Evolutionary conservation across 1,140 invertebrate genomes (phyloP).

Genomic region (Bombus ignitus): DNA sequence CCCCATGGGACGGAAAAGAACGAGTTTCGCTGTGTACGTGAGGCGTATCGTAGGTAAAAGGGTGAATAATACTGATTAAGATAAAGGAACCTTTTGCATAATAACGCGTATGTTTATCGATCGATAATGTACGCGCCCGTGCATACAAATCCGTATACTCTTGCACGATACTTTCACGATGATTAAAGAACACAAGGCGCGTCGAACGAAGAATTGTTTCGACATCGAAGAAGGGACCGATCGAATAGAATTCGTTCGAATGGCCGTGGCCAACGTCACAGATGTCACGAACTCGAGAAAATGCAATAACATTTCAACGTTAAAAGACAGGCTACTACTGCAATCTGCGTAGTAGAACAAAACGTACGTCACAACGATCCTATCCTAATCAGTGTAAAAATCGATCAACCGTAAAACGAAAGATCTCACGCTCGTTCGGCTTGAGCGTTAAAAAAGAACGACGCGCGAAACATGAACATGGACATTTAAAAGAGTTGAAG

Average conservation of each 20-base stretch:
- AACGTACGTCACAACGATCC: conserved; percentile 47
- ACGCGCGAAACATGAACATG: conserved; percentile 32
- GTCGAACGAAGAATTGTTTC: conserved; percentile 14
- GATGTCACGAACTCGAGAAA: conserved; percentile 29
- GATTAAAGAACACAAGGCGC: not conserved
- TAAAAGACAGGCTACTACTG: conserved; percentile 30
- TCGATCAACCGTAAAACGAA: conserved; percentile 59
- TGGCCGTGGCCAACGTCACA: conserved; percentile 32
- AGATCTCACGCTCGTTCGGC: conserved; percentile 32
- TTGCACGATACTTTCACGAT: not conserved
- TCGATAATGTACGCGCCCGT: not conserved
- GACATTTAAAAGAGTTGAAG: conserved; percentile 44
- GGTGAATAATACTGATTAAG: conserved; percentile 8
- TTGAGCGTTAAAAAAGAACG: conserved; percentile 42
- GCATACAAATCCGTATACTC: too few relatives aligned
- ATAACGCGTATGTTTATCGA: not conserved
- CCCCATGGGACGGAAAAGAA: not conserved
- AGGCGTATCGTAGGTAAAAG: not conserved
- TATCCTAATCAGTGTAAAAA: conserved; percentile 57
- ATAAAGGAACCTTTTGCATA: not conserved
- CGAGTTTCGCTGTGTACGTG: not conserved
- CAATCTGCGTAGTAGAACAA: conserved; percentile 31
- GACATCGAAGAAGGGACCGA: conserved; percentile 3
- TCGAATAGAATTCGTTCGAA: not conserved
- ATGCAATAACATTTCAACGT: conserved; percentile 37